Evolutionary conservation across 2,113 vertebrate species (phyloP).

Genomic region (Scomber colias): DNA sequence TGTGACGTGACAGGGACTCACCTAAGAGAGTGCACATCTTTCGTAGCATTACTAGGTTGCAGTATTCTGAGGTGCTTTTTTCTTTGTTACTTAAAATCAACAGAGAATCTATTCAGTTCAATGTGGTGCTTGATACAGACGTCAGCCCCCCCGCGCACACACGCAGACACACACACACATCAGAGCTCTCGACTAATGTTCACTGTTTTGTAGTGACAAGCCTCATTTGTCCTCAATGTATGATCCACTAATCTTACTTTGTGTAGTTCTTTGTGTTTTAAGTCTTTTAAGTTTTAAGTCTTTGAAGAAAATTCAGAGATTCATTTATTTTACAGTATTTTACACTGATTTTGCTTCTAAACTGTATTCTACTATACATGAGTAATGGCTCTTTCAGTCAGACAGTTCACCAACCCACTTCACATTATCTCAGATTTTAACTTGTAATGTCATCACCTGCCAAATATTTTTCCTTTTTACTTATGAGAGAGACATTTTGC

Average conservation of each 20-base stretch:
- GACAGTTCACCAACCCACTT: neutral
- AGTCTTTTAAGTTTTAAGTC: slow-evolving; percentile 39
- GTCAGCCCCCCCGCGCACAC: slow-evolving; percentile 20
- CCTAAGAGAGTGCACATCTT: neutral
- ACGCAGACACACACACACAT: slow-evolving; percentile 10
- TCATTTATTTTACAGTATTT: slow-evolving; percentile 24
- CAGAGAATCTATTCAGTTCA: slow-evolving; percentile 56
- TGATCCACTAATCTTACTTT: slow-evolving; percentile 35
- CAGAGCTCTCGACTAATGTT: neutral
- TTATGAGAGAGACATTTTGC: slow-evolving; percentile 11
- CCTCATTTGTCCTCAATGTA: slow-evolving; percentile 56
- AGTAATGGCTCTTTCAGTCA: neutral
- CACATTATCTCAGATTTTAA: slow-evolving; percentile 23
- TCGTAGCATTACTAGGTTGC: too few relatives aligned
- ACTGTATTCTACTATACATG: neutral
- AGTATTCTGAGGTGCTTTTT: neutral
- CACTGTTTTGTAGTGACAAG: slow-evolving; percentile 58
- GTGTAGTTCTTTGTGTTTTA: slow-evolving; percentile 21
- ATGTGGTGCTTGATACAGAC: slow-evolving; percentile 64
- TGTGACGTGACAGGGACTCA: neutral
- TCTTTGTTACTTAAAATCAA: neutral
- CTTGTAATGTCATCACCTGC: neutral
- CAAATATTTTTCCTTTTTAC: slow-evolving; percentile 23
- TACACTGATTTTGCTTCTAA: neutral
- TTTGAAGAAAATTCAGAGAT: slow-evolving; percentile 21